Base-by-base conservation (phyloP, 2,797 vertebrate species). In the Taeniopygia guttata region DNA sequence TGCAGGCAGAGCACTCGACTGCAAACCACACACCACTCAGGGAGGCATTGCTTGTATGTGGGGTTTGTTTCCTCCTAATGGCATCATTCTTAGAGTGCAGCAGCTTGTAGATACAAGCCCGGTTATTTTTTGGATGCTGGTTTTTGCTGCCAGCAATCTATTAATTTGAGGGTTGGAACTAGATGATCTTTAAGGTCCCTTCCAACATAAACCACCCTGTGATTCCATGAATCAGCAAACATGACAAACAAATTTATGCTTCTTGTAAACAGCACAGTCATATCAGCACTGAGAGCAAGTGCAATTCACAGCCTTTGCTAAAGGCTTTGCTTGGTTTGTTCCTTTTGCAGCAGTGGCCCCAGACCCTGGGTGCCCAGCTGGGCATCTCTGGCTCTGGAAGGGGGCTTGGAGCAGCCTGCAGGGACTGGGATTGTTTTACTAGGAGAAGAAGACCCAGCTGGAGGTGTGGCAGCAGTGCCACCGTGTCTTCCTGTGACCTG, bases 241-340 rank as follows among this genome's bases (percentile, higher is more conserved):
- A 10, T 0, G 0, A 7, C 23, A 70, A 89, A 80, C 0, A 4
- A 60, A 60, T 77, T 56, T 20, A 26, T 48, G 21, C 54, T 92
- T 94, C 84, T 94, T 76, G 36, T 87, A 94, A 94, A 48, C 8
- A 77, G 72, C 84, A 80, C 72, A 95, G 76, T 95, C 92, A 93
- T 93, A 77, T 46, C 21, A 2, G 5, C 69, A 78, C 84, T 0
- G 12, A 43, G 25, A 87, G 30, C 49, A 40, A 76, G 48, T 8
- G 27, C 30, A 51, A 43, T 21, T 87, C 45, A 62, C 54, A 67
- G 72, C 16, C n/a, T 82, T 73, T 84, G 72, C 13, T 25, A 11
- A 66, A 82, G 19, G 34, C 45, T 91, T 58, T 45, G 16, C 43
- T 82, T 26, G 19, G 27, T 72, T 67, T 42, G 0, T 11, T 59